These are phyloP conservation scores for Glaucopsyche alexis DNA, from an alignment of 2,888 invertebrate genomes.

Conservation along the genomic window DNA sequence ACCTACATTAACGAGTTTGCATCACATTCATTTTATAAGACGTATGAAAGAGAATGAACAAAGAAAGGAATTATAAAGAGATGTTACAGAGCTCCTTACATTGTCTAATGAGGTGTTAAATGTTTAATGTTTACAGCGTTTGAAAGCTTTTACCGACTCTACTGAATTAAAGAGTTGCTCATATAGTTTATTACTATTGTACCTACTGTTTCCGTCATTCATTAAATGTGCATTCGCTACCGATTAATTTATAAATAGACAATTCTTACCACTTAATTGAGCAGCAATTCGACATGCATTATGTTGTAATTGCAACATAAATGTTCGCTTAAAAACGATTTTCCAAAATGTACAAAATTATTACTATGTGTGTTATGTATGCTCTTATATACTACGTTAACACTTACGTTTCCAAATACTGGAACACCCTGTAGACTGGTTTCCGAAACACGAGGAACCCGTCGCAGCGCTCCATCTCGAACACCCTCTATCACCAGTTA, in stretches of 20 bases:
- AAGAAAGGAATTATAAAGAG: neutral
- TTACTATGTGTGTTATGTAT: too few relatives aligned
- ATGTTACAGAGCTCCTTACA: neutral
- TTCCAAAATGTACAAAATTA: too few relatives aligned
- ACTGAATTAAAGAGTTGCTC: too few relatives aligned
- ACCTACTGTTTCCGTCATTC: too few relatives aligned
- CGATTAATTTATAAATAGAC: too few relatives aligned
- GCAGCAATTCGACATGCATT: too few relatives aligned
- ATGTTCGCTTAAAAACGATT: too few relatives aligned
- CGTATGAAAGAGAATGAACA: neutral
- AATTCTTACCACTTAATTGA: too few relatives aligned
- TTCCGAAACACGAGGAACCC: conserved; percentile 89
- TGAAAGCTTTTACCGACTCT: neutral
- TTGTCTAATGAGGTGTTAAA: conserved; percentile 16
- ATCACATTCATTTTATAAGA: conserved; percentile 8
- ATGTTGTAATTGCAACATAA: too few relatives aligned
- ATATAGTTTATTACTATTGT: too few relatives aligned
- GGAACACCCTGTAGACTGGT: conserved; percentile 89
- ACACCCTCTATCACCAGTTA: conserved; percentile 42
- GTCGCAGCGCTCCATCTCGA: conserved; percentile 87
- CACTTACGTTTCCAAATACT: conserved; percentile 92
- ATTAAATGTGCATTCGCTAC: too few relatives aligned
- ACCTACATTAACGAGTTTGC: conserved; percentile 22
- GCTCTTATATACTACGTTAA: neutral
- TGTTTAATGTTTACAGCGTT: neutral